phyloP scores from a whole-genome alignment of 2,797 vertebrate genomes.

The Lerista edwardsae region DNA sequence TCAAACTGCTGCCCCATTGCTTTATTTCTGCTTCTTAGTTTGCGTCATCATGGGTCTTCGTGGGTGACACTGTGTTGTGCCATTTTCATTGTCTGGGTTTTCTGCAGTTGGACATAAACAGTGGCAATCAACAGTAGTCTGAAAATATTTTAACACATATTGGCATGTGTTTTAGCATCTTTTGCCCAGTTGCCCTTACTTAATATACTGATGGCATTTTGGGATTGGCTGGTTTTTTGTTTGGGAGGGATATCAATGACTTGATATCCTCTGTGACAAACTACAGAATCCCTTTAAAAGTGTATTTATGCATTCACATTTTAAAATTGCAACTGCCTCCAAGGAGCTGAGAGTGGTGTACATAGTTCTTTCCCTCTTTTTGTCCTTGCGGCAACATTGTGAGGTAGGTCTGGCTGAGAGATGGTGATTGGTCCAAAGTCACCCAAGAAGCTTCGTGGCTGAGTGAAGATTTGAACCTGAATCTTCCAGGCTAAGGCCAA shows the following conservation, averaged over 20 bases:
- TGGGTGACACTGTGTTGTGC: background rate
- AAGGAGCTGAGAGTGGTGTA: no score
- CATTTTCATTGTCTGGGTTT: background rate
- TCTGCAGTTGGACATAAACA: background rate
- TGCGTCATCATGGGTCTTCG: background rate
- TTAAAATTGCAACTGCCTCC: no score
- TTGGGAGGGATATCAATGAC: background rate
- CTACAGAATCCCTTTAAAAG: no score
- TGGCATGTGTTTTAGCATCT: background rate
- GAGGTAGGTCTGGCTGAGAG: no score
- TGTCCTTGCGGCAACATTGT: no score
- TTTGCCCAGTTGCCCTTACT: background rate
- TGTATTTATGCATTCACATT: background rate
- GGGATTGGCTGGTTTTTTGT: background rate
- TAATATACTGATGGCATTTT: background rate
- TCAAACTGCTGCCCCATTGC: background rate
- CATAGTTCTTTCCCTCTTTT: no score
- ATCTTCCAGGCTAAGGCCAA: no score
- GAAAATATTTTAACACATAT: background rate
- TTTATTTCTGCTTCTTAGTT: background rate
- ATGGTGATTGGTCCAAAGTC: no score
- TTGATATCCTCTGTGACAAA: no score
- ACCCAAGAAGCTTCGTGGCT: no score
- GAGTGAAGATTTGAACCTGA: no score
- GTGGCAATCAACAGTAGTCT: background rate